phyloP scores from a whole-genome alignment of 1,140 invertebrate genomes.

The Hycleus cichorii region DNA sequence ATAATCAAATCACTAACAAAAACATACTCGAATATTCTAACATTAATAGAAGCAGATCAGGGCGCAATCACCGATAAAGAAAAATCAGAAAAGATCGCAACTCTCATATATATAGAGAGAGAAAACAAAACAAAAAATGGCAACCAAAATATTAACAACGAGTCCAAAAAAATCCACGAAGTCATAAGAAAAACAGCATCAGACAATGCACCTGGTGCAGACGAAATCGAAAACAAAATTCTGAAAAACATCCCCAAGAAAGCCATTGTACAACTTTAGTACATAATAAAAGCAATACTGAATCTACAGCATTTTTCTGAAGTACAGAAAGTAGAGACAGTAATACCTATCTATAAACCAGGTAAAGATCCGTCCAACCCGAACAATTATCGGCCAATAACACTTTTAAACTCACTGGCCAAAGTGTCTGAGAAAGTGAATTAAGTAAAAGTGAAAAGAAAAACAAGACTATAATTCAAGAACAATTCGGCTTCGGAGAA shows the following conservation, averaged over 20 bases:
- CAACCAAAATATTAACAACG: too few relatives aligned
- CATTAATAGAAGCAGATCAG: too few relatives aligned
- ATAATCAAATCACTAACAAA: too few relatives aligned
- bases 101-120: too few relatives aligned
- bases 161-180: neutral
- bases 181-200: neutral
- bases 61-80: too few relatives aligned
- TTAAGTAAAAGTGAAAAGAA: too few relatives aligned
- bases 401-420: neutral
- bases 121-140: too few relatives aligned
- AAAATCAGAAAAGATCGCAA: too few relatives aligned
- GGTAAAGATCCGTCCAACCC: neutral
- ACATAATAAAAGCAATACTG: neutral
- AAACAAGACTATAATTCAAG: too few relatives aligned
- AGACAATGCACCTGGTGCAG: neutral
- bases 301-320: neutral
- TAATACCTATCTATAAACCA: neutral
- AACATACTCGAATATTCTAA: too few relatives aligned
- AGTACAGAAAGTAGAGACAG: neutral
- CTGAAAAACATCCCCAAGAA: neutral
- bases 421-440: neutral
- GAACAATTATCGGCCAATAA: conserved; percentile 10
- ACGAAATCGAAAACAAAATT: neutral
- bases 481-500: too few relatives aligned
- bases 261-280: neutral